Conservation (phyloP, 2,113 vertebrate genomes). For the Charadrius vociferus region DNA sequence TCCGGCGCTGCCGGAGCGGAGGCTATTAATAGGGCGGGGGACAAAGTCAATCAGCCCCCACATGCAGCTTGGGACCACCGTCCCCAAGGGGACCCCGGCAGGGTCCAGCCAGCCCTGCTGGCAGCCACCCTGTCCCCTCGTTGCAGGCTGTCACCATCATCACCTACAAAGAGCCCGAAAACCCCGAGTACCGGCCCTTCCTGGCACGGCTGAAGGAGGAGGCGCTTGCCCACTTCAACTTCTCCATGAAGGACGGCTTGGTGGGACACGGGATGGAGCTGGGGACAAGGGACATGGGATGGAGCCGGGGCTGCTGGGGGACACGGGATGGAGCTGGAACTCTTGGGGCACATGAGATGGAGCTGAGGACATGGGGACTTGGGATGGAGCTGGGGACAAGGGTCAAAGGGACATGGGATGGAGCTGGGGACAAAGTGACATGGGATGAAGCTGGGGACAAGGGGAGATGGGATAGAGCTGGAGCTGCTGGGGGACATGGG, state of each 20-base stretch:
- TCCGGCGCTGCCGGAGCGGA: not conserved
- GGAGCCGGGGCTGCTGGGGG: not conserved
- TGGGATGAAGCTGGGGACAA: not conserved
- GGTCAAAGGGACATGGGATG: not conserved
- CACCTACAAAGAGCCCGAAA: slow-evolving; percentile 88
- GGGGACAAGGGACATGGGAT: no score
- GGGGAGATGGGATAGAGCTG: not conserved
- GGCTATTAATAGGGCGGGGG: not conserved
- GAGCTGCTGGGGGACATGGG: not conserved
- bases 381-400: not conserved
- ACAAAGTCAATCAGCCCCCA: not conserved
- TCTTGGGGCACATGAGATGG: no score
- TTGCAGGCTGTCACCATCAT: slow-evolving; percentile 90
- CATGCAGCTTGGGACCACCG: not conserved
- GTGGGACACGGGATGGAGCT: slow-evolving; percentile 59
- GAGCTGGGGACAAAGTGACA: not conserved
- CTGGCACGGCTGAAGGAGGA: slow-evolving; percentile 77
- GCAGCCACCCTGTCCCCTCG: not conserved
- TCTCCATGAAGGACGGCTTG: slow-evolving; percentile 85
- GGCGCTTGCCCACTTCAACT: slow-evolving; percentile 82
- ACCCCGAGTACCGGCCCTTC: slow-evolving; percentile 84
- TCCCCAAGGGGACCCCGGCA: not conserved
- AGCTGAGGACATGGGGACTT: not conserved
- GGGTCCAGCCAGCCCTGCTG: not conserved
- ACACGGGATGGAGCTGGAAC: not conserved